These are phyloP conservation scores for Leucophenga maculata DNA, from an alignment of 2,888 invertebrate genomes.

Conservation along the genomic window DNA sequence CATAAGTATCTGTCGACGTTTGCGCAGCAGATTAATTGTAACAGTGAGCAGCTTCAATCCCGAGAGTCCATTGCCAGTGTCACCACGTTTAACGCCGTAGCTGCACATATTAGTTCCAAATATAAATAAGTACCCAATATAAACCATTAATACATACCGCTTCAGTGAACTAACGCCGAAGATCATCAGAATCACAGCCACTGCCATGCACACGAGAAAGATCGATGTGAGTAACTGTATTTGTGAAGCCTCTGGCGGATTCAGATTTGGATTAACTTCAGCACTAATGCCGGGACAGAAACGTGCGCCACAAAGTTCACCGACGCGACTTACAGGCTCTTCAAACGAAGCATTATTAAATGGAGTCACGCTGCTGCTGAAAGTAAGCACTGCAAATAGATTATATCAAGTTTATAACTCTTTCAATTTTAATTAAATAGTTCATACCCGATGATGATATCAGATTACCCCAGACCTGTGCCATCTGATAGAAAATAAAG, in stretches of 20 bases:
- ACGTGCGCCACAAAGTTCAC: conserved; percentile 81
- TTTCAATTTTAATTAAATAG: no score
- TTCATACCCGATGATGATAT: conserved; percentile 84
- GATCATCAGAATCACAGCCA: conserved; percentile 82
- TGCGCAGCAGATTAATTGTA: conserved; percentile 83
- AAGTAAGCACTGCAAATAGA: conserved; percentile 53
- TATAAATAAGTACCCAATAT: background rate
- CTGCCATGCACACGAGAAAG: conserved; percentile 84
- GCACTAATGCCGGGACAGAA: conserved; percentile 78
- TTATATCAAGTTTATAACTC: background rate
- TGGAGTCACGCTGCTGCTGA: conserved; percentile 39
- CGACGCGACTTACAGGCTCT: conserved; percentile 68
- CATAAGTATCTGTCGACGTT: conserved; percentile 86
- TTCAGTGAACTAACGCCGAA: conserved; percentile 86
- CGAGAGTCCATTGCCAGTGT: conserved; percentile 76
- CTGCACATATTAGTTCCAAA: conserved; percentile 70
- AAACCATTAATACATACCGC: conserved; percentile 74
- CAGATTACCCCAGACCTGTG: conserved; percentile 96
- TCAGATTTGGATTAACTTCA: conserved; percentile 78
- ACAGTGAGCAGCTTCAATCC: conserved; percentile 81
- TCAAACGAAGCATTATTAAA: conserved; percentile 43
- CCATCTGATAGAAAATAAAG: conserved; percentile 96
- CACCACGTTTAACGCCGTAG: conserved; percentile 75
- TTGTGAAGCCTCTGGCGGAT: conserved; percentile 81
- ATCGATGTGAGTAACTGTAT: conserved; percentile 86